Base-by-base conservation (phyloP, 2,797 vertebrate species). In the Cirrhinus mrigala region DNA sequence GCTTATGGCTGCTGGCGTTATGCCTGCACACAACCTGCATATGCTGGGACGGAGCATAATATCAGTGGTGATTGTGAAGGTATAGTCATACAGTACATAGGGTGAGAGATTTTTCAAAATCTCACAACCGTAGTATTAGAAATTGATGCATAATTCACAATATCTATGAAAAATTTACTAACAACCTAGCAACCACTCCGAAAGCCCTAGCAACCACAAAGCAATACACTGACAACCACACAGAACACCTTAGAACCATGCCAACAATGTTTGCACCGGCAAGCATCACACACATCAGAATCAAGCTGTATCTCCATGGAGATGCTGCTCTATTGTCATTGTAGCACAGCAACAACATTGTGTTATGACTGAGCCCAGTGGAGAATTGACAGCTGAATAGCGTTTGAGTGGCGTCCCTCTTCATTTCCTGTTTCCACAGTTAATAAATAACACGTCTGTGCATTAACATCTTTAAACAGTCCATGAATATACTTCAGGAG, bases 331-430 rank as follows among this genome's bases (percentile, higher is more conserved):
- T 76, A 79, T 88, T 87, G 84, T 88, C 77, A 62, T 29, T 79
- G 85, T 74, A 84, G 58, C 81, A 78, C 50, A 2, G 81, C 40
- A 50, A 79, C 83, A 52, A 64, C 68, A 80, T 22, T 73, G 44
- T 83, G 85, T 86, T 88, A n/a, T 88, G 89, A 90, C 76, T 85
- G 84, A 88, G 73, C 73, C 58, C 60, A 27, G 84, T 90, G 84
- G 74, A 84, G 86, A 78, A 79, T 76, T 88, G 89, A 88, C 89
- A 88, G 87, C 73, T 87, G 86, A 88, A 87, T 79, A 84, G 77
- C 4, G 20, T 81, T 66, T 88, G 89, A 90, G 78, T 87, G 87
- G 85, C 87, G 60, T 87, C 27, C 81, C 78, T 81, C 81, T 76
- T 85, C 85, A 84, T 90, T 88, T 90, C 40, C 81, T 85, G 70